Conservation (phyloP, 2,113 vertebrate genomes). For the Ptychochromis oligacanthus region DNA sequence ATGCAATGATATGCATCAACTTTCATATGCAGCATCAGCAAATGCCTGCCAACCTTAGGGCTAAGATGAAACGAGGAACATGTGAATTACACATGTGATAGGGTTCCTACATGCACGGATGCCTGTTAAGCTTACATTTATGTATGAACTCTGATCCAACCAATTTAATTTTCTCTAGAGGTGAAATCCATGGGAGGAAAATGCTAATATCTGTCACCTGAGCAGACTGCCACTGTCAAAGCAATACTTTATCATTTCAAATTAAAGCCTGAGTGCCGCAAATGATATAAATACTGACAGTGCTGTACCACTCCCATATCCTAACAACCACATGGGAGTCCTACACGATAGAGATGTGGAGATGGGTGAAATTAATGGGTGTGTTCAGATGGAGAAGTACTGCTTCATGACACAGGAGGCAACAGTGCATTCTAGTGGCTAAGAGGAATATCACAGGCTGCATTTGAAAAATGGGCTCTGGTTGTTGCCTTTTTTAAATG, state of each 20-base stretch:
- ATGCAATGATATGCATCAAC: background rate
- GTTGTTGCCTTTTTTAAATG: background rate
- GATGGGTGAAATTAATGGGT: constrained; percentile 50
- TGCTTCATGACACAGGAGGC: constrained; percentile 46
- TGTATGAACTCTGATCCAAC: constrained; percentile 60
- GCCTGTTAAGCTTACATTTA: constrained; percentile 52
- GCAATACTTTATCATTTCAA: constrained; percentile 50
- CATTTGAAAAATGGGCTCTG: background rate
- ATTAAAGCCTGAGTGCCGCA: constrained; percentile 49
- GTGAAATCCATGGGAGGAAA: constrained; percentile 40
- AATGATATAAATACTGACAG: constrained; percentile 51
- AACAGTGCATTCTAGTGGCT: constrained; percentile 73
- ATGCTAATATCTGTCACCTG: constrained; percentile 58
- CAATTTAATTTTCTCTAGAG: constrained; percentile 48
- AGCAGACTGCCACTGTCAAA: constrained; percentile 35
- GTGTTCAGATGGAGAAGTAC: constrained; percentile 35
- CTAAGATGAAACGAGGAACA: constrained; percentile 33
- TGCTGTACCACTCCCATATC: constrained; percentile 45
- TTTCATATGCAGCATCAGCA: background rate
- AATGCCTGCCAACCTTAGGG: constrained; percentile 5
- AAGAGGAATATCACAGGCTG: constrained; percentile 1
- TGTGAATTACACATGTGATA: constrained; percentile 37
- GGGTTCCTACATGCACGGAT: background rate
- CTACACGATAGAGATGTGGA: constrained; percentile 44
- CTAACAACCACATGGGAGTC: constrained; percentile 51